These are phyloP conservation scores for Sphaerophoria taeniata DNA, from an alignment of 2,888 invertebrate genomes.

Conservation along the genomic window DNA sequence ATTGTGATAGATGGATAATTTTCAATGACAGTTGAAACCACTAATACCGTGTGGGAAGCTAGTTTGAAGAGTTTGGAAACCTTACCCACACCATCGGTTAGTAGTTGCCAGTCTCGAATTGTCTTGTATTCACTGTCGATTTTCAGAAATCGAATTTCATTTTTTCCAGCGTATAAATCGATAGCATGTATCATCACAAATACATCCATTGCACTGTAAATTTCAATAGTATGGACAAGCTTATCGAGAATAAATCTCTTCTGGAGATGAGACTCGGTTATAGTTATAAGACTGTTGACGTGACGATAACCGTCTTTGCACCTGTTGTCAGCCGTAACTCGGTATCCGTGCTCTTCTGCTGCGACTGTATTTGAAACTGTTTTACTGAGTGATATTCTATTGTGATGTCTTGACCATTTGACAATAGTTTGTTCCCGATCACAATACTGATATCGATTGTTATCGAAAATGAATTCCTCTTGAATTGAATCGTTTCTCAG, in stretches of 20 bases:
- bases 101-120: slow-evolving; percentile 78
- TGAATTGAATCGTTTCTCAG: slow-evolving; percentile 57
- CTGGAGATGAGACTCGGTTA: slow-evolving; percentile 75
- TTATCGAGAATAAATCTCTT: slow-evolving; percentile 77
- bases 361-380: slow-evolving; percentile 70
- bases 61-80: slow-evolving; percentile 76
- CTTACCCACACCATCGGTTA: slow-evolving; percentile 77
- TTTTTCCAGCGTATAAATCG: slow-evolving; percentile 73
- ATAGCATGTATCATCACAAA: slow-evolving; percentile 77
- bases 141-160: slow-evolving; percentile 79
- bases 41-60: slow-evolving; percentile 35
- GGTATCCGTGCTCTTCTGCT: slow-evolving; percentile 51
- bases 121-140: slow-evolving; percentile 73
- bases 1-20: slow-evolving; percentile 77
- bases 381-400: slow-evolving; percentile 76
- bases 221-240: slow-evolving; percentile 75
- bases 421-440: slow-evolving; percentile 76
- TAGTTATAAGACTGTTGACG: slow-evolving; percentile 77
- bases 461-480: slow-evolving; percentile 70
- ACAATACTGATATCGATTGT: slow-evolving; percentile 67
- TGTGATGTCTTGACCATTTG: slow-evolving; percentile 61
- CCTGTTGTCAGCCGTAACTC: slow-evolving; percentile 77
- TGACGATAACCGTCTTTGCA: slow-evolving; percentile 75
- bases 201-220: slow-evolving; percentile 53
- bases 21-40: slow-evolving; percentile 75